phyloP scores from a whole-genome alignment of 2,888 invertebrate species.

The Ectemnius lituratus region DNA sequence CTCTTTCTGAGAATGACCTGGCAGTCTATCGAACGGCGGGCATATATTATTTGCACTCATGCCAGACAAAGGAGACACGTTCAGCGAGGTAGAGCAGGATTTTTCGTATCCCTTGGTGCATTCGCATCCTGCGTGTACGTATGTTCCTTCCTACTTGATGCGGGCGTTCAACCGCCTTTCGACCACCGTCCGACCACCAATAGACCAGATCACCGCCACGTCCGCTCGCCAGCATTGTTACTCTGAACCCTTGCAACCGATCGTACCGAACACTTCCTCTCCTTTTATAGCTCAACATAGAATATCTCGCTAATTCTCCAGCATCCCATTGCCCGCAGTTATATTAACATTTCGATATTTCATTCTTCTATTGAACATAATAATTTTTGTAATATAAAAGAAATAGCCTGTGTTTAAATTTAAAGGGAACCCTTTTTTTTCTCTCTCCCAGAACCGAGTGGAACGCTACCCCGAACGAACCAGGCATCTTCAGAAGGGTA shows the following conservation, averaged over 20 bases:
- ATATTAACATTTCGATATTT: no score
- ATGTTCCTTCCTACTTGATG: background rate
- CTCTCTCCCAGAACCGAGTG: background rate
- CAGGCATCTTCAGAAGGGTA: background rate
- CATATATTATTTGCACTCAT: background rate
- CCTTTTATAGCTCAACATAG: no score
- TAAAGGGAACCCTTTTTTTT: background rate
- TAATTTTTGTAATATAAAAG: background rate
- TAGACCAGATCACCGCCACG: conserved; percentile 3
- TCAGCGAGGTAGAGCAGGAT: background rate
- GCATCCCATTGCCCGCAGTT: no score
- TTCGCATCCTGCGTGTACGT: no score
- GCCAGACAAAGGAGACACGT: background rate
- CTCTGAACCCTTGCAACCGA: no score
- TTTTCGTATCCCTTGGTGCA: background rate
- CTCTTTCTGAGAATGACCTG: no score
- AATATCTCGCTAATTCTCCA: no score
- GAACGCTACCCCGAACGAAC: background rate
- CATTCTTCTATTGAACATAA: no score
- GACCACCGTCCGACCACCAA: conserved; percentile 4
- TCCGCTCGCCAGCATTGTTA: background rate
- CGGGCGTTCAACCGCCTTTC: conserved; percentile 8
- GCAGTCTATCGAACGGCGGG: no score
- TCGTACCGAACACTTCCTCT: no score
- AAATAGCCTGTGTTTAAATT: background rate